Base-by-base conservation (phyloP, 2,888 invertebrate genomes). In the Lasius platythorax region DNA sequence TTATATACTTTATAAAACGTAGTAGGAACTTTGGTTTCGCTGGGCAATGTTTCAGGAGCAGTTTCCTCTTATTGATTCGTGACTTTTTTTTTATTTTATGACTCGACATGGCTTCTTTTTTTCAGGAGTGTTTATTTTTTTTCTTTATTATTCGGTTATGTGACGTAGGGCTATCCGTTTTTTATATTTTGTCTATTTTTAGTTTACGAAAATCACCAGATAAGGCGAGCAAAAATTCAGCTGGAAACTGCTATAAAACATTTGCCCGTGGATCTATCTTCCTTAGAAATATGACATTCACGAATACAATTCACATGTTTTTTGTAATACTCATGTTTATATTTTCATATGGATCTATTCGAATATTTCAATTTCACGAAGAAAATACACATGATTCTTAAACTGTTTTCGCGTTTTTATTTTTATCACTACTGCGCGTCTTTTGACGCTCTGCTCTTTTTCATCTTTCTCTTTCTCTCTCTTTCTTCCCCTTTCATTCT, bases 21-120 rank as follows among this genome's bases (percentile, higher is more conserved):
- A 96, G 95, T 96, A 96, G 96, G 96, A 96, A 96, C 96, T 96
- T 96, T 96, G 96, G 96, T 96, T 96, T 96, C 96, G 95, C 96
- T 96, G 95, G 94, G 95, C 95, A 95, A 95, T 95, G 94, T 94
- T 95, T 94, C 92, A 92, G 92, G 88, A 93, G 93, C 94, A 94
- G 94, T 94, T 94, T 94, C 93, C 94, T 93, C 92, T 91, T 89
- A 75, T 82, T 86, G 63, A 70, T 83, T 83, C 23, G 78, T 70
- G 56, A 68, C 43, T 83, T 53, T n/a, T 53, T 37, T 53, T 53
- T 70, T 78, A 23, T 30, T 78, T 68, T 9, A 61, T 67, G 56
- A 70, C 50, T 23, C 50, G 66, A 76, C 68, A 9, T 67, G 15
- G 56, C n/a, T 68, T 23, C 23, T 67, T 56, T 66, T 53, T 53